phyloP scores from a whole-genome alignment of 2,113 vertebrate species.

The Pelmatolapia mariae region DNA sequence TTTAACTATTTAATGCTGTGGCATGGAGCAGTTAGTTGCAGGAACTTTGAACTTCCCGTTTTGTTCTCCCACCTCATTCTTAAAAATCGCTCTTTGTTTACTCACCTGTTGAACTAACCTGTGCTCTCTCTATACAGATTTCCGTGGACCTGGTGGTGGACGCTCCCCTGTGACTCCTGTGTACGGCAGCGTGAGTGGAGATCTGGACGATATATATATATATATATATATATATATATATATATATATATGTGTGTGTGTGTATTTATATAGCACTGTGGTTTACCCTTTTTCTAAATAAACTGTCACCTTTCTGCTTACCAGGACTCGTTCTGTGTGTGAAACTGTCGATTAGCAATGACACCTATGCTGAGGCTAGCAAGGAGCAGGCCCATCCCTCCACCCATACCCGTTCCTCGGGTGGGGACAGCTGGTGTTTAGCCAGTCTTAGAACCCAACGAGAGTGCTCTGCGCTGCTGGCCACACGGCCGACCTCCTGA shows the following conservation, averaged over 20 bases:
- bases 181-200: background rate
- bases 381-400: background rate
- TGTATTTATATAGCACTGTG: background rate
- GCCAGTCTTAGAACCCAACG: background rate
- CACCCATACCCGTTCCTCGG: rapidly evolving
- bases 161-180: background rate
- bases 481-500: rapidly evolving
- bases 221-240: too few relatives aligned
- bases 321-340: rapidly evolving
- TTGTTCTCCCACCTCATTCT: rapidly evolving
- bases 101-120: background rate
- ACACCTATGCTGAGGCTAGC: too few relatives aligned
- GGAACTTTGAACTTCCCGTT: background rate
- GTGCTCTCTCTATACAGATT: background rate
- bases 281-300: background rate
- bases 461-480: rapidly evolving
- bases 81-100: background rate
- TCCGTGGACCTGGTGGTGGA: background rate
- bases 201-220: too few relatives aligned
- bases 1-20: background rate
- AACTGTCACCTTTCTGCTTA: background rate
- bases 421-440: background rate
- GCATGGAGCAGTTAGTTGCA: background rate
- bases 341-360: rapidly evolving
- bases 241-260: too few relatives aligned